Evolutionary conservation across 2,888 invertebrate genomes (phyloP).

Genomic region (Drosophila kambysellisi): DNA sequence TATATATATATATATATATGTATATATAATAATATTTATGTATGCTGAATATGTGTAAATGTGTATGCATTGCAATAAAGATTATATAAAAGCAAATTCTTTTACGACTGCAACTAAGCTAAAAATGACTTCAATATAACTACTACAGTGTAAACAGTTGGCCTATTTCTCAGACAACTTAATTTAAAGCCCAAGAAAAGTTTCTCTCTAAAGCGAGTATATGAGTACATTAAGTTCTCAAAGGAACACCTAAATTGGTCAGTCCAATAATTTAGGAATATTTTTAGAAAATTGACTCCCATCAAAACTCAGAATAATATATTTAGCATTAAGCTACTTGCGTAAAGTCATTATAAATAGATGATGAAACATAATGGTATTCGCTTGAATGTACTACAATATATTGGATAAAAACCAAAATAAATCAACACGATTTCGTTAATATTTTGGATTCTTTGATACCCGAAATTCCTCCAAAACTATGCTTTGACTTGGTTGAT

Average conservation of each 20-base stretch:
- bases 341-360: not conserved
- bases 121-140: not conserved
- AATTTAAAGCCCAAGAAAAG: not conserved
- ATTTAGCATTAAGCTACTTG: not conserved
- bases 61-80: slow-evolving; percentile 9
- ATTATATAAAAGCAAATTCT: not conserved
- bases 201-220: not conserved
- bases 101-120: not conserved
- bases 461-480: not conserved
- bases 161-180: not conserved
- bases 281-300: not conserved
- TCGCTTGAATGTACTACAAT: not conserved
- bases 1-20: not conserved
- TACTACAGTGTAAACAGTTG: not conserved
- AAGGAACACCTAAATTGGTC: not conserved
- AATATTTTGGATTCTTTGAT: not conserved
- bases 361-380: not conserved
- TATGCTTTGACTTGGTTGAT: not conserved
- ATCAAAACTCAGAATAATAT: not conserved
- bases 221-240: not conserved
- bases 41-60: not conserved
- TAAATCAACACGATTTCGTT: not conserved
- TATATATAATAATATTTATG: slow-evolving; percentile 3
- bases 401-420: not conserved
- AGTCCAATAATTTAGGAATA: not conserved